Conservation (phyloP, 2,797 vertebrate genomes). For the Chelidonichthys spinosus region DNA sequence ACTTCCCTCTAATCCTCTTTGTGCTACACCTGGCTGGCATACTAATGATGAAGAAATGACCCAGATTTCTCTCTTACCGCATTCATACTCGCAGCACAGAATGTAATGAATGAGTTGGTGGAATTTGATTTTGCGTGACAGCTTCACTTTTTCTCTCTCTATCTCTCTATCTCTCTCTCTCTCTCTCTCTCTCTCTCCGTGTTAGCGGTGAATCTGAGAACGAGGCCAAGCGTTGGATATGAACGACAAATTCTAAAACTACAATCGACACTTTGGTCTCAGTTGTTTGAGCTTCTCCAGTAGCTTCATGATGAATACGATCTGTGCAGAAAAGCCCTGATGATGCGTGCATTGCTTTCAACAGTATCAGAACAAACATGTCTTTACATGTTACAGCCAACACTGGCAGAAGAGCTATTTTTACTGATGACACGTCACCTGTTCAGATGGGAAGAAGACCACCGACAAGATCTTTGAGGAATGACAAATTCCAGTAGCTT, state of each 20-base stretch:
- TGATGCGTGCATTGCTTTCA: neutral
- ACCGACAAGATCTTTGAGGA: neutral
- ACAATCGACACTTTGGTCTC: conserved; percentile 10
- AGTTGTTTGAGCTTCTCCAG: conserved; percentile 14
- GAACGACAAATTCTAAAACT: conserved; percentile 4
- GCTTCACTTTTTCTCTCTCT: conserved; percentile 14
- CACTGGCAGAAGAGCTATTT: conserved; percentile 49
- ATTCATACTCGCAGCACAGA: conserved; percentile 52
- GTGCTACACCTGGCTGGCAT: conserved; percentile 79
- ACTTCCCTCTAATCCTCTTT: conserved; percentile 76
- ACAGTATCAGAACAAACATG: conserved; percentile 19
- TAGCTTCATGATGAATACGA: conserved; percentile 13
- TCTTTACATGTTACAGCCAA: conserved; percentile 16
- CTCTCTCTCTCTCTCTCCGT: no score
- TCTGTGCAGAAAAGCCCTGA: conserved; percentile 3
- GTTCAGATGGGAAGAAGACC: conserved; percentile 27
- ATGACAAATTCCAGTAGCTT: neutral
- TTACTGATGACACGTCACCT: conserved; percentile 50
- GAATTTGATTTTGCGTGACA: conserved; percentile 30
- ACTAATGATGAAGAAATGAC: conserved; percentile 78
- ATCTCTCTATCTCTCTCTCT: neutral
- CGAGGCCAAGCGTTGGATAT: conserved; percentile 17
- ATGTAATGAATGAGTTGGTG: conserved; percentile 52
- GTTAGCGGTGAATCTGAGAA: conserved; percentile 26
- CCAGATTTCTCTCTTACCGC: conserved; percentile 68